Base-by-base conservation (phyloP, 2,113 vertebrate genomes). In the Scytalopus superciliaris region DNA sequence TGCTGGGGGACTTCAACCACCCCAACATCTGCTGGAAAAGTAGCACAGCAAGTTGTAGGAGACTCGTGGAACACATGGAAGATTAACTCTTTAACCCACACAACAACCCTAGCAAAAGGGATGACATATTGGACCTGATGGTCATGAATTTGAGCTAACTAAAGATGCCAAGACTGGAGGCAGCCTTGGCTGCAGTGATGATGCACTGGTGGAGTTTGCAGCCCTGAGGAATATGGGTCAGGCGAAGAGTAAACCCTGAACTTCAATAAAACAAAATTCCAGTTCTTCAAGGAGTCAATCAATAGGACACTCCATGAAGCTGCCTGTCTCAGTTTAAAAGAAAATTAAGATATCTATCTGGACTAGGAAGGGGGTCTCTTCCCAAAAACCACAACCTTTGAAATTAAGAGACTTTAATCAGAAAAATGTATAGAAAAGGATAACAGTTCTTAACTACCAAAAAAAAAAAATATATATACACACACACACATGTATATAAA, bases 151-250 rank as follows among this genome's bases (percentile, higher is more conserved):
- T 25, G 30, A 74, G 19, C 31, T 73, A 33, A 73, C 10, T 15
- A 37, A 4, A 15, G 22, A 73, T 7, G 0, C 12, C 35, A 73
- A 0, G 1, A 59, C 1, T 4, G 31, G 27, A 66, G 18, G 47
- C 37, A 59, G 44, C 27, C 27, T 52, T 44, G 44, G 33, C 68
- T 89, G 22, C 44, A 44, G 44, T 10, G 14, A 66, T 33, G 37
- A 44, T 0, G 0, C 44, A 59, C 18, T 37, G 52, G 8, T 59
- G 27, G 77, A 59, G 8, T 19, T 66, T 52, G 37, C 33, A 81
- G 27, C 22, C 24, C 5, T 4, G 15, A 52, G 37, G 33, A 10
- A 67, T 52, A 59, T 4, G 19, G 14, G 50, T 42, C 50, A 50
- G 25, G 14, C 22, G 57, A 66, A 73, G 31, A n/a, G 44, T 19